A percentile compares a stretch with the other conserved stretches of the same genome.
Conservation (phyloP, 2,113 vertebrate genomes). For the Rhinoptilus africanus region DNA sequence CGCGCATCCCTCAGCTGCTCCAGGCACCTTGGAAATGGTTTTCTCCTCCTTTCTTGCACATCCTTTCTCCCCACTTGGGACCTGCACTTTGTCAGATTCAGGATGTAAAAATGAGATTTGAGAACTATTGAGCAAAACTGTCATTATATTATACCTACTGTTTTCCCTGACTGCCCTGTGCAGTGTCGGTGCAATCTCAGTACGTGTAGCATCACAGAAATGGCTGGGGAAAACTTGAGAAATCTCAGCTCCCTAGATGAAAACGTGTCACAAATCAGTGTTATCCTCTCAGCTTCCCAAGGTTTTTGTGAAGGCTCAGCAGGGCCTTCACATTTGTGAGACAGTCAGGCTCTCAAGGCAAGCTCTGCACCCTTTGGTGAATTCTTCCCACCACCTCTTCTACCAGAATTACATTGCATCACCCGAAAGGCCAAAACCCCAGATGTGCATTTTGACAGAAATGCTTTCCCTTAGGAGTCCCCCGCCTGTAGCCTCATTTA, state of each 20-base stretch:
- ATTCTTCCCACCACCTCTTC: neutral
- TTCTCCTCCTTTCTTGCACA: neutral
- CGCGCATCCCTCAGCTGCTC: neutral
- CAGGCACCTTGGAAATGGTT: neutral
- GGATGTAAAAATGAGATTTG: neutral
- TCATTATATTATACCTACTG: neutral
- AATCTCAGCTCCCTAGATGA: neutral
- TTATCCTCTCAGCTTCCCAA: neutral
- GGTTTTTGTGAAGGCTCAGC: neutral
- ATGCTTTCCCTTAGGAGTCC: neutral
- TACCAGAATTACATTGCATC: neutral
- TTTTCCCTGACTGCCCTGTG: neutral
- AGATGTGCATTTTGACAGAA: neutral
- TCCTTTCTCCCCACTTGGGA: neutral
- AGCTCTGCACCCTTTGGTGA: neutral
- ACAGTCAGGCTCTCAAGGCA: neutral
- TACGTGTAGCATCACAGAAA: neutral
- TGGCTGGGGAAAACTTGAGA: neutral
- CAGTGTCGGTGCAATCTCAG: neutral
- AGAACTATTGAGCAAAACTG: neutral
- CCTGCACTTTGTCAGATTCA: neutral
- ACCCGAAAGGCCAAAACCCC: neutral
- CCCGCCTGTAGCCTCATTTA: neutral
- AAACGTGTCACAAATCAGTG: neutral
- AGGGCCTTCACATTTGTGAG: neutral